Conservation (phyloP, 2,797 vertebrate species). For the Sarcophilus harrisii region DNA sequence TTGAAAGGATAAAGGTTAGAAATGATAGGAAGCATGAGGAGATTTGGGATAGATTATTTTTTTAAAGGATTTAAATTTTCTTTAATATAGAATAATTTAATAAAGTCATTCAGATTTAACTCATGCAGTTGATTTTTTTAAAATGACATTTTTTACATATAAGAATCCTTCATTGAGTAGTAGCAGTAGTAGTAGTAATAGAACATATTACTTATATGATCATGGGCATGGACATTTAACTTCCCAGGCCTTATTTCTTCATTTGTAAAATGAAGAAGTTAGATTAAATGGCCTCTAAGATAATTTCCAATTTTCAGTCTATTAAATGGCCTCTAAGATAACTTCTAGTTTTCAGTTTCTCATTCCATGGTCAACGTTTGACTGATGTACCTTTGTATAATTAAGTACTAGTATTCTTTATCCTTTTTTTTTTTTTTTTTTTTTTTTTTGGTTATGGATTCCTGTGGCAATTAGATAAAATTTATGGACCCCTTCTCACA, state of each 20-base stretch:
- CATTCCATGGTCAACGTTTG: not conserved
- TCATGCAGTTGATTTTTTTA: slow-evolving; percentile 32
- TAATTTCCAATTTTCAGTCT: not conserved
- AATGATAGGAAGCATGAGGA: not conserved
- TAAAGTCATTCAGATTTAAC: not conserved
- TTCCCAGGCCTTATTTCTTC: not conserved
- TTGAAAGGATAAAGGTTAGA: not conserved
- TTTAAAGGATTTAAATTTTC: slow-evolving; percentile 10
- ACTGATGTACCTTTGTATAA: not conserved
- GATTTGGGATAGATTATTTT: not conserved
- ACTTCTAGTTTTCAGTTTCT: not conserved
- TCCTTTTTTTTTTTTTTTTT: not conserved
- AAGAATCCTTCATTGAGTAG: no score
- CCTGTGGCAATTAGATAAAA: not conserved
- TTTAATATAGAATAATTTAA: slow-evolving; percentile 9
- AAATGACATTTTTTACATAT: not conserved
- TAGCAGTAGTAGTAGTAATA: no score
- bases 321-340: not conserved
- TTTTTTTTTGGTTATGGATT: not conserved
- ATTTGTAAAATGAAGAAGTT: not conserved
- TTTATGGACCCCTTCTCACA: not conserved
- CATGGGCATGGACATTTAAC: not conserved
- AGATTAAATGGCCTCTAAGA: not conserved
- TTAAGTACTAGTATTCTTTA: not conserved
- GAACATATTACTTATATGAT: not conserved